phyloP scores from a whole-genome alignment of 2,888 invertebrate species.

The Ochropleura plecta region DNA sequence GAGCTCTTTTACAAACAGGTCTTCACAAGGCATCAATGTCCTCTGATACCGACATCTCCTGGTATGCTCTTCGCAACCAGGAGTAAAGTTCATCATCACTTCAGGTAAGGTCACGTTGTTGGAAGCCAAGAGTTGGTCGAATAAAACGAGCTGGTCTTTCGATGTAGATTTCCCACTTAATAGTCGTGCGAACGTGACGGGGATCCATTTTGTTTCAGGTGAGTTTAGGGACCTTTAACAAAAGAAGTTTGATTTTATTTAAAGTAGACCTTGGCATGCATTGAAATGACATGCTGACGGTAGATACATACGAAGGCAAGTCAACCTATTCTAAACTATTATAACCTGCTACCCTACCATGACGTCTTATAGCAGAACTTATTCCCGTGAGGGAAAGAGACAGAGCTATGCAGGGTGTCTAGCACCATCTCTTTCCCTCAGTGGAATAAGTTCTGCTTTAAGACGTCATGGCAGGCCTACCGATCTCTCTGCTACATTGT shows the following conservation, averaged over 20 bases:
- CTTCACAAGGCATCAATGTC: conserved; percentile 70
- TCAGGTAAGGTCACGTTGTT: conserved; percentile 73
- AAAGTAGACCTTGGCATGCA: not conserved
- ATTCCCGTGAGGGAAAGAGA: too few species aligned
- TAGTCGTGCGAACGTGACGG: conserved; percentile 69
- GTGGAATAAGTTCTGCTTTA: too few species aligned
- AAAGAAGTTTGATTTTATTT: not conserved
- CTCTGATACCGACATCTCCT: conserved; percentile 77
- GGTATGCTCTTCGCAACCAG: conserved; percentile 72
- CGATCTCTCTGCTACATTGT: too few species aligned
- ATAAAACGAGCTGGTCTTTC: conserved; percentile 64
- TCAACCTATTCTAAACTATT: not conserved
- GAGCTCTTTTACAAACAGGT: conserved; percentile 75
- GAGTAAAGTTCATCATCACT: conserved; percentile 71
- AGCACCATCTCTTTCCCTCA: too few species aligned
- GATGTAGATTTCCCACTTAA: conserved; percentile 69
- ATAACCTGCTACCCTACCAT: not conserved
- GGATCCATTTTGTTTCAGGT: conserved; percentile 59
- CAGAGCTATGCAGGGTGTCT: too few species aligned
- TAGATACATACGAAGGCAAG: not conserved
- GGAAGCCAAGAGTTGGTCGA: conserved; percentile 72
- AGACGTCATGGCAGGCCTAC: too few species aligned
- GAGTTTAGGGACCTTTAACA: conserved; percentile 51
- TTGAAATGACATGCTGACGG: not conserved
- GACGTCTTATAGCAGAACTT: not conserved